Percentiles rank a stretch among this genome's conserved stretches.
phyloP scores from a whole-genome alignment of 1,140 invertebrate species.

The Argopecten irradians region DNA sequence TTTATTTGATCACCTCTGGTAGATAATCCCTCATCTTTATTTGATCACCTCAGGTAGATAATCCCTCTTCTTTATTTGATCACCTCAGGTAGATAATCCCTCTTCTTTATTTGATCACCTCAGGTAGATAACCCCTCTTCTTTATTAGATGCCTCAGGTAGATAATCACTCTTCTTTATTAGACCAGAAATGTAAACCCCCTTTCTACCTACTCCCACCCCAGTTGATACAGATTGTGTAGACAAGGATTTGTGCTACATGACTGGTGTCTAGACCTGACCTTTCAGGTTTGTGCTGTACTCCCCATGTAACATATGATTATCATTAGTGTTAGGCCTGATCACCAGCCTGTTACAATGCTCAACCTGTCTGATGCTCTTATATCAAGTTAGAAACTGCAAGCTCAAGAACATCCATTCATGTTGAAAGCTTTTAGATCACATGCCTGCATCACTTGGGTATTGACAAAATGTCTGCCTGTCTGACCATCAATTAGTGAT shows the following conservation, averaged over 20 bases:
- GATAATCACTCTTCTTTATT: too few species aligned
- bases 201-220: too few species aligned
- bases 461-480: conserved; percentile 2
- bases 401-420: not conserved
- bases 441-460: conserved; percentile 2
- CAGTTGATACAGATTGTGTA: too few species aligned
- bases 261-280: not conserved
- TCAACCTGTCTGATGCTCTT: not conserved
- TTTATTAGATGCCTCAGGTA: too few species aligned
- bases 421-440: conserved; percentile 4
- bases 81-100: too few species aligned
- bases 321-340: not conserved
- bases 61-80: too few species aligned
- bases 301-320: not conserved
- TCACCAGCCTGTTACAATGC: not conserved
- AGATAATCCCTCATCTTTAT: too few species aligned
- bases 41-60: too few species aligned
- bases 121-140: too few species aligned
- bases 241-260: not conserved
- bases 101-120: too few species aligned
- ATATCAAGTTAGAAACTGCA: not conserved
- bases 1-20: too few species aligned
- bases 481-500: conserved; percentile 1
- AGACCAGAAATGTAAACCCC: too few species aligned
- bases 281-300: not conserved